Percentiles rank a stretch among this genome's conserved stretches.
These are phyloP conservation scores for Lasioglossum albipes DNA, from an alignment of 1,140 invertebrate species.

Conservation along the genomic window DNA sequence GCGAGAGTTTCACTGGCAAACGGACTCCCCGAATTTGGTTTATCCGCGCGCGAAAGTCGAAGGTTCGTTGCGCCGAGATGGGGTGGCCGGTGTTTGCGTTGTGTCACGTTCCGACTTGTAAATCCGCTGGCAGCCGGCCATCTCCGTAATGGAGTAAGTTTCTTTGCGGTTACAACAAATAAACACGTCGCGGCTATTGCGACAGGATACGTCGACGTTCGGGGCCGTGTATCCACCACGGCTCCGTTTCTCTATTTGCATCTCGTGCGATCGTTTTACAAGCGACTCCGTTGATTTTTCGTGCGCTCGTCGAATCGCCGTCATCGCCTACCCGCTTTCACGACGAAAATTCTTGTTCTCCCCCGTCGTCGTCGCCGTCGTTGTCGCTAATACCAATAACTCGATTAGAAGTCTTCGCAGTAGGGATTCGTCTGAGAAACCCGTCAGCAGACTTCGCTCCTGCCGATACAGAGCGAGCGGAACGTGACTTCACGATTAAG, in stretches of 20 bases:
- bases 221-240: constrained; percentile 28
- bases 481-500: constrained; percentile 31
- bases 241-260: not conserved
- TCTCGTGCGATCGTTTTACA: not conserved
- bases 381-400: constrained; percentile 44
- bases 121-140: constrained; percentile 51
- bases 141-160: constrained; percentile 44
- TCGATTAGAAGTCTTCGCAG: constrained; percentile 52
- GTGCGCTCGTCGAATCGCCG: not conserved
- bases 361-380: not conserved
- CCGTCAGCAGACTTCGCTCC: constrained; percentile 18
- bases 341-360: constrained; percentile 22
- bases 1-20: too few species aligned
- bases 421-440: constrained; percentile 61
- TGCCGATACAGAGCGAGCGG: not conserved
- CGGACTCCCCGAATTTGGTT: not conserved
- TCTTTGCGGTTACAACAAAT: constrained; percentile 45
- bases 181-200: constrained; percentile 53
- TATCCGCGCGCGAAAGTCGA: not conserved
- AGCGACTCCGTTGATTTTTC: too few species aligned
- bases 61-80: constrained; percentile 7
- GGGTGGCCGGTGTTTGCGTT: not conserved
- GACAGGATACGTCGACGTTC: constrained; percentile 54
- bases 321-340: not conserved
- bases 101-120: constrained; percentile 37